phyloP scores from a whole-genome alignment of 2,888 invertebrate genomes.

The Pachycephus smyrnensis region DNA sequence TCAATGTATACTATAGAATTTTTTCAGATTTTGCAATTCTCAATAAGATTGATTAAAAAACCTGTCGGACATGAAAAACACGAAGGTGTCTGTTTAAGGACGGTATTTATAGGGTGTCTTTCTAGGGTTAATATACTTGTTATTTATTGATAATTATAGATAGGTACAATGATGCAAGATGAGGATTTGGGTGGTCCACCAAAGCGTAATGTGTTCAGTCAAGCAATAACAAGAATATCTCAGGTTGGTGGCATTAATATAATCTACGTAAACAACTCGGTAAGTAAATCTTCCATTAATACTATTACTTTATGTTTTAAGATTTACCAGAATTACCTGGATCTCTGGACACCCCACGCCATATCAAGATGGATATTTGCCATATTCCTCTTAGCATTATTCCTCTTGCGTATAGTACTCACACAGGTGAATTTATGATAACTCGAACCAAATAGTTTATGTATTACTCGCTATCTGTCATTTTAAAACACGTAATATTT shows the following conservation, averaged over 20 bases:
- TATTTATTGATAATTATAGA: constrained; percentile 21
- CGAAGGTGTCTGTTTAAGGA: too few species aligned
- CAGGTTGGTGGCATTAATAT: constrained; percentile 68
- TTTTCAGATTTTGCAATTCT: too few species aligned
- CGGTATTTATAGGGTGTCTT: too few species aligned
- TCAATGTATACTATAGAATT: too few species aligned
- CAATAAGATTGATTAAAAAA: too few species aligned
- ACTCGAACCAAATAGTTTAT: not conserved
- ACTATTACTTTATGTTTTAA: constrained; percentile 50
- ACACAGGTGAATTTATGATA: constrained; percentile 76
- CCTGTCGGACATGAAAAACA: too few species aligned
- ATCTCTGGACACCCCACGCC: constrained; percentile 87
- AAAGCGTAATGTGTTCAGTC: constrained; percentile 75
- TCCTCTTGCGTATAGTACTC: constrained; percentile 84
- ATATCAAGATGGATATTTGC: constrained; percentile 85
- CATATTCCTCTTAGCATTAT: constrained; percentile 76
- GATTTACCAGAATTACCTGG: constrained; percentile 87
- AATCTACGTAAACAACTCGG: constrained; percentile 15
- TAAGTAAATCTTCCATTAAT: constrained; percentile 16
- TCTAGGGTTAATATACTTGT: not conserved
- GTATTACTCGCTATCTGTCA: not conserved
- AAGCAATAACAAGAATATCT: constrained; percentile 76
- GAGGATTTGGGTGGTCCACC: constrained; percentile 75
- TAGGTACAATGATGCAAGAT: constrained; percentile 75
- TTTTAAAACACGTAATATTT: constrained; percentile 39